Evolutionary conservation across 2,888 invertebrate genomes (phyloP).

Genomic region (Cactoblastis cactorum): DNA sequence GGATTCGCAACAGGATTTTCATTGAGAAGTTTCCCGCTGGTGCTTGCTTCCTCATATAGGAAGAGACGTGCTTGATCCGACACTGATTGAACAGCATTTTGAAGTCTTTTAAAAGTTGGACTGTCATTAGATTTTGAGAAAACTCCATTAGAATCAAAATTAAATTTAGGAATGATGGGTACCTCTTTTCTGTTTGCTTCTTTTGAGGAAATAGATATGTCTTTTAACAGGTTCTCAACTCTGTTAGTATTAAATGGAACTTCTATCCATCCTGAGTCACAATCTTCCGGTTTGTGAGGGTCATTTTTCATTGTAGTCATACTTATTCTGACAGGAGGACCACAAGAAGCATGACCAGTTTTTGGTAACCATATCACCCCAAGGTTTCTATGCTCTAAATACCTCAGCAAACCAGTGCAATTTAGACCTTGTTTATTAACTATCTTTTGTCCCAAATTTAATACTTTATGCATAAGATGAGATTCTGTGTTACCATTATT

Average conservation of each 20-base stretch:
- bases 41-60: slow-evolving; percentile 17
- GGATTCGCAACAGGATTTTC: slow-evolving; percentile 62
- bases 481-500: slow-evolving; percentile 29
- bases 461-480: slow-evolving; percentile 55
- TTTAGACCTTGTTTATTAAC: slow-evolving; percentile 47
- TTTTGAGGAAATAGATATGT: not conserved
- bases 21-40: slow-evolving; percentile 40
- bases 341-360: slow-evolving; percentile 25
- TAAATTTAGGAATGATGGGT: not conserved
- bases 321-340: slow-evolving; percentile 43
- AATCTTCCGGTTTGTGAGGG: slow-evolving; percentile 21
- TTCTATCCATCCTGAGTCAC: slow-evolving; percentile 36
- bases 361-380: slow-evolving; percentile 48
- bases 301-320: slow-evolving; percentile 37
- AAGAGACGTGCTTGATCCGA: slow-evolving; percentile 14
- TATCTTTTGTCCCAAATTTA: slow-evolving; percentile 62
- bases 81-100: not conserved
- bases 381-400: slow-evolving; percentile 55
- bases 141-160: no score
- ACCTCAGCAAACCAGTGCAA: slow-evolving; percentile 54
- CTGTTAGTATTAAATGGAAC: slow-evolving; percentile 8
- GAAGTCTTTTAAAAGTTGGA: no score
- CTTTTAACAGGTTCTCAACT: not conserved
- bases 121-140: not conserved
- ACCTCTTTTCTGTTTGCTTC: not conserved